phyloP scores from a whole-genome alignment of 37 sponge, comb jelly and placozoan species.

The Beroe forskalii region DNA sequence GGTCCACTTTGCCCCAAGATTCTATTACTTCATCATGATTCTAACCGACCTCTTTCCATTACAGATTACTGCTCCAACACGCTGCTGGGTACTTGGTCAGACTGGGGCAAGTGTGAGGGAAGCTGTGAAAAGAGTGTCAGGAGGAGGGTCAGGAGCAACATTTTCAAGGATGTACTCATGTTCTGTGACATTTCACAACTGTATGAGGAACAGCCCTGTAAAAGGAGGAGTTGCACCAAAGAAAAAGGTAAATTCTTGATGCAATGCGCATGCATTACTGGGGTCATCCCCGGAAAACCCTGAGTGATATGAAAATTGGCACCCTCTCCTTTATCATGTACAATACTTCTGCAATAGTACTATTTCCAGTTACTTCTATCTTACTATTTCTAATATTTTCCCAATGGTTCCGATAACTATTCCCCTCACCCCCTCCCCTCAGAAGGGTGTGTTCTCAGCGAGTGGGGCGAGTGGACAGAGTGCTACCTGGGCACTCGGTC shows the following conservation, averaged over 20 bases:
- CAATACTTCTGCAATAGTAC: no score
- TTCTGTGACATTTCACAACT: conserved; percentile 5
- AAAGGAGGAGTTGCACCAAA: background rate
- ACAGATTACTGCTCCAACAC: conserved; percentile 20
- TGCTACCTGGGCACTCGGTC: background rate
- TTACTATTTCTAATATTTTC: no score
- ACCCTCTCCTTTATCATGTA: no score
- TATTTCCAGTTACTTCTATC: no score
- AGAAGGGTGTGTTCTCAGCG: background rate
- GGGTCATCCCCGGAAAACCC: no score
- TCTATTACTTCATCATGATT: no score
- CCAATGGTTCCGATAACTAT: no score
- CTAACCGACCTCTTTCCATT: no score
- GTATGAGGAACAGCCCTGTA: background rate
- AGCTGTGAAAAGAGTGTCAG: background rate
- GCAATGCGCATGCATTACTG: no score
- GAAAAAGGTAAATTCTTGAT: conserved; percentile 15
- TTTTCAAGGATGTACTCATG: conserved; percentile 10
- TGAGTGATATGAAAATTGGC: no score
- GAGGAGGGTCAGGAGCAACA: background rate
- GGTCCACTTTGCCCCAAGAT: no score
- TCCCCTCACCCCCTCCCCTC: background rate
- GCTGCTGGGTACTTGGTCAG: background rate
- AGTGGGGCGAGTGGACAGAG: conserved; percentile 21
- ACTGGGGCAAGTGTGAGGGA: conserved; percentile 40